A percentile compares a stretch with the other conserved stretches of the same genome.
Evolutionary conservation across 2,888 invertebrate genomes (phyloP).

Genomic region (Hyposoter dolosus): DNA sequence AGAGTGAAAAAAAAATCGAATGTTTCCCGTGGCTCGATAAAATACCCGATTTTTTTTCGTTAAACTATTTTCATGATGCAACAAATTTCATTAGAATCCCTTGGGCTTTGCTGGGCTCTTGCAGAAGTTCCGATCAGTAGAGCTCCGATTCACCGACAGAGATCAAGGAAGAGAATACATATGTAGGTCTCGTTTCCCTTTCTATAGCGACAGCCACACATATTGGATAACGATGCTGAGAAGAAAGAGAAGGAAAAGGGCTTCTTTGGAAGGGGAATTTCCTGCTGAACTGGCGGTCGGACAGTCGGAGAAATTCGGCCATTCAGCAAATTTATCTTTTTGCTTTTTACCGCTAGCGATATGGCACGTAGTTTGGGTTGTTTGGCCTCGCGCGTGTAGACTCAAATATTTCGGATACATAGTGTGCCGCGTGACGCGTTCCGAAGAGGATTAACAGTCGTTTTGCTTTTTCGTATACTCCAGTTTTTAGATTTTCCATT

Average conservation of each 20-base stretch:
- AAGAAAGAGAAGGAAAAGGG: neutral
- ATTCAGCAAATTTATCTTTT: neutral
- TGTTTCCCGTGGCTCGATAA: neutral
- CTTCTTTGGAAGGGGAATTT: neutral
- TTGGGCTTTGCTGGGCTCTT: neutral
- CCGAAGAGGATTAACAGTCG: neutral
- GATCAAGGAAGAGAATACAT: neutral
- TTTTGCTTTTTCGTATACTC: neutral
- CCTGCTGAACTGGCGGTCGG: neutral
- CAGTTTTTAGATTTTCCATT: neutral
- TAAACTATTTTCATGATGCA: neutral
- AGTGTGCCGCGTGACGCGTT: conserved; percentile 8
- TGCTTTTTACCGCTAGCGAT: neutral
- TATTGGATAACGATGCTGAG: neutral
- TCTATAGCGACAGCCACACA: neutral
- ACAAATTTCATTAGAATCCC: no score
- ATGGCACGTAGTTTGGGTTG: neutral
- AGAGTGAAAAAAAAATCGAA: neutral
- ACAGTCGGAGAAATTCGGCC: neutral
- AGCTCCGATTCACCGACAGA: conserved; percentile 4
- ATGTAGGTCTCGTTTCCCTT: neutral
- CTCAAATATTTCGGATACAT: neutral
- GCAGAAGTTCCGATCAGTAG: neutral
- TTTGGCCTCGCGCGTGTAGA: neutral
- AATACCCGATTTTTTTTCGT: neutral